These are phyloP conservation scores for Limnephilus auricula DNA, from an alignment of 2,888 invertebrate species.

Conservation along the genomic window DNA sequence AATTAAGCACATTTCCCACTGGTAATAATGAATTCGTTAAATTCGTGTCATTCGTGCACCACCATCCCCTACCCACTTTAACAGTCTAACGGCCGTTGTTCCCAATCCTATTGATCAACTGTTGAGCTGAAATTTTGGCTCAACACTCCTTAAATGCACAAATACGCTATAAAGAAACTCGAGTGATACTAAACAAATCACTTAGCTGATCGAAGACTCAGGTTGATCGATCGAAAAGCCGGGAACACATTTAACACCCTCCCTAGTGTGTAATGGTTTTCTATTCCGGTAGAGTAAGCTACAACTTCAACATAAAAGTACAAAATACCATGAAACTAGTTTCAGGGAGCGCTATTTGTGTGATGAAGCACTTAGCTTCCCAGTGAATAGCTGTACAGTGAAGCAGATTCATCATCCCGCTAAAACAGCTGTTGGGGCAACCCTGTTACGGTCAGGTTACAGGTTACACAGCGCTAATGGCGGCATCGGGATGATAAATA, in stretches of 20 bases:
- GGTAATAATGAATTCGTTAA: too few species aligned
- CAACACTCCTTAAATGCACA: too few species aligned
- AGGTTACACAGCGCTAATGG: neutral
- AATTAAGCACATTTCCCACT: too few species aligned
- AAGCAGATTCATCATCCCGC: constrained; percentile 17
- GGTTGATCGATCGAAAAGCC: too few species aligned
- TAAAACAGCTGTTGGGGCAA: neutral
- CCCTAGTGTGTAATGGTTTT: neutral
- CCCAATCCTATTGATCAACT: too few species aligned
- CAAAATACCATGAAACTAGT: neutral
- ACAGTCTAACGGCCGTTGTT: too few species aligned
- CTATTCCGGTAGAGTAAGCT: neutral
- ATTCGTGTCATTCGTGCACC: too few species aligned
- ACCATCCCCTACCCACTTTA: neutral
- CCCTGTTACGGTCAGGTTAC: neutral
- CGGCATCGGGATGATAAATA: neutral
- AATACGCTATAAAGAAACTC: too few species aligned
- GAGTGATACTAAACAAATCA: too few species aligned
- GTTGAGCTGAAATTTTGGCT: too few species aligned
- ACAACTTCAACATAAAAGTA: neutral
- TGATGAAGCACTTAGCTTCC: neutral
- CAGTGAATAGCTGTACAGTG: neutral
- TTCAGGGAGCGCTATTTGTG: neutral
- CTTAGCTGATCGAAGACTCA: too few species aligned
- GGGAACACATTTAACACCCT: neutral